Conservation (phyloP, 2,888 invertebrate genomes). For the Chrysodeixis includens region DNA sequence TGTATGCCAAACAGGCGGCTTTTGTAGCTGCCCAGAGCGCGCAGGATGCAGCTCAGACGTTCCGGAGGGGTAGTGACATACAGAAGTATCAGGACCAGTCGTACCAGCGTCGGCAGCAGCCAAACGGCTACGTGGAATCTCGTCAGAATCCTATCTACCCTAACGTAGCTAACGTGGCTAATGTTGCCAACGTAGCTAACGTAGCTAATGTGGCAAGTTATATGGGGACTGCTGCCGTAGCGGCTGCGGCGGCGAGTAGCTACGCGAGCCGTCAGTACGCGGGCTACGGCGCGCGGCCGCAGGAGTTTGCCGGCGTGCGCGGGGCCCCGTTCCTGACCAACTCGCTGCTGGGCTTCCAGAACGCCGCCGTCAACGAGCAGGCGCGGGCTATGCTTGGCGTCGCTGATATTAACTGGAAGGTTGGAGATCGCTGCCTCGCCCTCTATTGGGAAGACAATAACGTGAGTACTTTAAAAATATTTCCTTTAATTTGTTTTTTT, state of each 20-base stretch:
- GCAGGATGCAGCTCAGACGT: constrained; percentile 71
- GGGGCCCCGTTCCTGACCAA: constrained; percentile 81
- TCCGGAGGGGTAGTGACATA: constrained; percentile 68
- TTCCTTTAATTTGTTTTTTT: not conserved
- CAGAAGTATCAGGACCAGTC: constrained; percentile 76
- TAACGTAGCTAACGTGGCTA: constrained; percentile 27
- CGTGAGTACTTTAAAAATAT: constrained; percentile 84
- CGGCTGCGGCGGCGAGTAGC: constrained; percentile 47
- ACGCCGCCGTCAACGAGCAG: constrained; percentile 87
- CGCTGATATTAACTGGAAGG: constrained; percentile 91
- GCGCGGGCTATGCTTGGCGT: constrained; percentile 88
- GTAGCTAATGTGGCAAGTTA: constrained; percentile 24
- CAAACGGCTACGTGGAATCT: constrained; percentile 79
- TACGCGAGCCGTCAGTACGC: constrained; percentile 71
- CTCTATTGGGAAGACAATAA: constrained; percentile 98
- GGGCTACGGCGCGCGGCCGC: constrained; percentile 67
- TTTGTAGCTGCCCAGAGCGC: constrained; percentile 66
- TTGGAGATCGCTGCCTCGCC: constrained; percentile 95
- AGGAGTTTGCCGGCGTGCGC: constrained; percentile 71
- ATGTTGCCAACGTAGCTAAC: too few relatives aligned
- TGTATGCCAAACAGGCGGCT: constrained; percentile 57
- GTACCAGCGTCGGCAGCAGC: constrained; percentile 71
- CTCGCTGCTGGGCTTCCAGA: constrained; percentile 85
- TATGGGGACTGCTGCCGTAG: constrained; percentile 24
- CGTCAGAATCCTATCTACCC: constrained; percentile 64